Evolutionary conservation across 2,113 vertebrate genomes (phyloP), one percentile per base, ranked within the genome.

Genomic region (Sebastes fasciatus): DNA sequence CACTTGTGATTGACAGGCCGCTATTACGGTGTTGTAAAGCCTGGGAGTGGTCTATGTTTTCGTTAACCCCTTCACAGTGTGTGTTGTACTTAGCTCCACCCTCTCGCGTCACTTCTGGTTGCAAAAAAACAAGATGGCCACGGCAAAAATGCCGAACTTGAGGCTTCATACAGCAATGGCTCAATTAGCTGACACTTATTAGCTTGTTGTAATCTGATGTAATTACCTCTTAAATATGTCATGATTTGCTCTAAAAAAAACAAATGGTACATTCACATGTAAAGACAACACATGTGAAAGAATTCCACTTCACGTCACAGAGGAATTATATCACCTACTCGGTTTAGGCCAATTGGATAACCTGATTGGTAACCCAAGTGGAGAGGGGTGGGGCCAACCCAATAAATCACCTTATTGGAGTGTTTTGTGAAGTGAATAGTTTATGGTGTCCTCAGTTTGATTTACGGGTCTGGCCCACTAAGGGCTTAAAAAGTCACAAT

Each of bases 361-460:
- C 80, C 88, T 91, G 88, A 92, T 90, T 91, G 89, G 83, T 91
- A 91, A 92, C 87, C 79, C 69, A 76, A 89, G 83, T 58, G 43
- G 55, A 67, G 80, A 79, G 83, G 34, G 88, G 91, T 80, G 67
- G 85, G 79, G 74, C 85, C 79, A 83, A 45, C 67, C 85, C 48
- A 80, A 82, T 94, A 93, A 93, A 94, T 92, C 92, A 90, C 80
- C 74, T 81, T 82, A 87, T 76, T 88, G 82, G 84, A 84, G 84
- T 89, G 79, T 86, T 91, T 87, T 84, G 81, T 86, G 89, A 73
- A 70, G 77, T 71, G 82, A 81, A 90, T 89, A 83, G 84, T 92
- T 94, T 93, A 93, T 84, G 83, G 83, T 88, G 82, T 89, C 88
- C 80, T 89, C 74, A 55, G 61, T 90, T 90, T 91, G 91, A 93